phyloP scores from a whole-genome alignment of 2,888 invertebrate genomes.

The Protonemura montana region DNA sequence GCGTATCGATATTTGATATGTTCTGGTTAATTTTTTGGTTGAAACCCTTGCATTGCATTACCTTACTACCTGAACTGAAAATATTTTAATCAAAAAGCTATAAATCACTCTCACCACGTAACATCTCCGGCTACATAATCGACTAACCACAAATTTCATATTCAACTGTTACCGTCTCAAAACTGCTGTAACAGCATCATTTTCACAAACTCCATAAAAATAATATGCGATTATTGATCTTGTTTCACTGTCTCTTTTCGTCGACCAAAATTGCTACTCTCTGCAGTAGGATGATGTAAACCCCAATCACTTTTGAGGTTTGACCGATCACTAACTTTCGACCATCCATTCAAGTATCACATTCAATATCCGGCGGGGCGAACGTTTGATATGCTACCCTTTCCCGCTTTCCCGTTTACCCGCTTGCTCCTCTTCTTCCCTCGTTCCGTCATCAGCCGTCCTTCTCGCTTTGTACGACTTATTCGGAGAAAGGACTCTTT shows the following conservation, averaged over 20 bases:
- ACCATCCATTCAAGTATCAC: slow-evolving; percentile 14
- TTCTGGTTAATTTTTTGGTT: too few species aligned
- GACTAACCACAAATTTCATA: neutral
- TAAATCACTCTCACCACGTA: too few species aligned
- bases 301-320: slow-evolving; percentile 29
- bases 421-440: neutral
- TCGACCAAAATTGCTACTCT: neutral
- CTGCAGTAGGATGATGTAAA: slow-evolving; percentile 17
- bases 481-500: neutral
- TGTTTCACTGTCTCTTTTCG: slow-evolving; percentile 36
- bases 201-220: slow-evolving; percentile 9
- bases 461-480: neutral
- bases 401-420: neutral
- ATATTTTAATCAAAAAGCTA: too few species aligned
- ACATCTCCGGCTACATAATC: neutral
- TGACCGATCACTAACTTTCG: slow-evolving; percentile 31
- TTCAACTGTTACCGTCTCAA: neutral
- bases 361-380: slow-evolving; percentile 23
- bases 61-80: too few species aligned
- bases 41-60: too few species aligned
- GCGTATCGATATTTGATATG: too few species aligned
- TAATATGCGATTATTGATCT: slow-evolving; percentile 1
- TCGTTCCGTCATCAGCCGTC: neutral
- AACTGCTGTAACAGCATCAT: neutral
- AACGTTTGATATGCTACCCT: neutral